Evolutionary conservation across 2,888 invertebrate genomes (phyloP).

Genomic region (Lochmaea capreae): DNA sequence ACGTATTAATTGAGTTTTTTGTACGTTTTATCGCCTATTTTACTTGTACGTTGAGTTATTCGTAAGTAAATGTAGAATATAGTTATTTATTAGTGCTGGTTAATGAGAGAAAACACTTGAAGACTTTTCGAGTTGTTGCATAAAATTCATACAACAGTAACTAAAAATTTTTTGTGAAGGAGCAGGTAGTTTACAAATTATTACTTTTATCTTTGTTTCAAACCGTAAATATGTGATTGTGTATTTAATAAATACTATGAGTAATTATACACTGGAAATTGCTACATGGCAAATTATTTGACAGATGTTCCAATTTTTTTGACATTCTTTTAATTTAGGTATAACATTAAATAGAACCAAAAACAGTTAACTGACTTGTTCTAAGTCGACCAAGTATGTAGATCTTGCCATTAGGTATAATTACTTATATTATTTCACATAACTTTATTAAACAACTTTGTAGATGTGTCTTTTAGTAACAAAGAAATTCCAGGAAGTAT

Average conservation of each 20-base stretch:
- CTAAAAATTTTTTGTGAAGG: slow-evolving; percentile 51
- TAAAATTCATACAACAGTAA: slow-evolving; percentile 58
- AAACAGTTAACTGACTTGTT: slow-evolving; percentile 48
- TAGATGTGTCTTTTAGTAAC: slow-evolving; percentile 35
- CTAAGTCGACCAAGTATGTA: slow-evolving; percentile 33
- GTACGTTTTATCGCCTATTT: slow-evolving; percentile 41
- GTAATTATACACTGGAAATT: slow-evolving; percentile 34
- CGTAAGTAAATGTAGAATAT: slow-evolving; percentile 56
- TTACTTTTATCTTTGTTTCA: slow-evolving; percentile 29
- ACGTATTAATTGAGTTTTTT: slow-evolving; percentile 50
- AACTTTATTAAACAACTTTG: slow-evolving; percentile 13
- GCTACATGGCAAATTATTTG: slow-evolving; percentile 58
- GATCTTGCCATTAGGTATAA: slow-evolving; percentile 20
- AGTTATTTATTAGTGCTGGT: slow-evolving; percentile 26
- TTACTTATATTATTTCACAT: slow-evolving; percentile 15
- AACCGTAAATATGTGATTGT: slow-evolving; percentile 22
- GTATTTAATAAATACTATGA: slow-evolving; percentile 13
- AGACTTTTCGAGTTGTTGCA: slow-evolving; percentile 58
- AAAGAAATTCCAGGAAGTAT: slow-evolving; percentile 47
- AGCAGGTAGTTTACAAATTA: slow-evolving; percentile 45
- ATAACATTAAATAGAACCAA: slow-evolving; percentile 38
- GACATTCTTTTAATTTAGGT: slow-evolving; percentile 56
- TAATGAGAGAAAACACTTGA: slow-evolving; percentile 43
- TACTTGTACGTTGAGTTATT: slow-evolving; percentile 49
- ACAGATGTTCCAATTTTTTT: slow-evolving; percentile 63